Percentiles rank a stretch among this genome's conserved stretches.
phyloP scores from a whole-genome alignment of 2,113 vertebrate genomes.

The Mastomys coucha region DNA sequence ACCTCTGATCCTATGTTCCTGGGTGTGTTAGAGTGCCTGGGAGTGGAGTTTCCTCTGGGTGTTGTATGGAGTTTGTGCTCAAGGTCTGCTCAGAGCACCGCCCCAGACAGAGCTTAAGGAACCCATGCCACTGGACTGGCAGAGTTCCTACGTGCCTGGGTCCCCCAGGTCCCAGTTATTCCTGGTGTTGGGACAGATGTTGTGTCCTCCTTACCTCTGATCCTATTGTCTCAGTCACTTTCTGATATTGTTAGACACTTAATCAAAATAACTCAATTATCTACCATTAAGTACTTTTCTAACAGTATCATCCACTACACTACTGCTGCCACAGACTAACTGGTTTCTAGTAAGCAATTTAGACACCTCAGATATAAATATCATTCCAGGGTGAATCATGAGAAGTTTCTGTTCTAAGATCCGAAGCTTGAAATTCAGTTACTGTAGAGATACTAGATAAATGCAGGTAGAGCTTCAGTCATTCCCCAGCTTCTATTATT shows the following conservation, averaged over 20 bases:
- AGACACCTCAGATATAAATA: neutral
- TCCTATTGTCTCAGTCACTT: neutral
- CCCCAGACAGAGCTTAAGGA: too few species aligned
- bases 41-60: too few species aligned
- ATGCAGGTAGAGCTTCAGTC: constrained; percentile 1
- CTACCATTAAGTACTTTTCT: constrained; percentile 30
- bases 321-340: neutral
- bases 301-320: neutral
- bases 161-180: too few species aligned
- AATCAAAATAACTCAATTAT: constrained; percentile 52
- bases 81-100: too few species aligned
- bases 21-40: too few species aligned
- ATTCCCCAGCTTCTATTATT: neutral
- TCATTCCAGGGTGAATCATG: constrained; percentile 13
- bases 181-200: too few species aligned
- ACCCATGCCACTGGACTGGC: too few species aligned
- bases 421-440: constrained; percentile 38
- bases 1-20: too few species aligned
- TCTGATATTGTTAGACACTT: constrained; percentile 49
- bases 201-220: too few species aligned
- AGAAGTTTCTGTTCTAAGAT: constrained; percentile 21
- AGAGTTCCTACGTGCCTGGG: too few species aligned
- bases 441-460: constrained; percentile 1
- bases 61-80: too few species aligned
- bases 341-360: neutral